Evolutionary conservation across 2,797 vertebrate species (phyloP).

Genomic region (Amblyopsis hoosieri): DNA sequence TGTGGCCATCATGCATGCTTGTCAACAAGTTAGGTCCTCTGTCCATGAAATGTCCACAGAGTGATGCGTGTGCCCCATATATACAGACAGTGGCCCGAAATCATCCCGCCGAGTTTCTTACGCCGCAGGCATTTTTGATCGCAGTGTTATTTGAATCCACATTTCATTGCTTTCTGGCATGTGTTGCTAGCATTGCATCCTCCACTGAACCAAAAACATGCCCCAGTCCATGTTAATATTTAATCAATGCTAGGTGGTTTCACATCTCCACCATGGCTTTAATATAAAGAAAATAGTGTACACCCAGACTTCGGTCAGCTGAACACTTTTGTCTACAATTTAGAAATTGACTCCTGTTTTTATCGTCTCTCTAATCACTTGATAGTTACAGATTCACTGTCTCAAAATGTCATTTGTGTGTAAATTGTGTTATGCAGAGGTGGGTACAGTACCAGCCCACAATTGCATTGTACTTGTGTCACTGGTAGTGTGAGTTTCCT

Average conservation of each 20-base stretch:
- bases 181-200: conserved; percentile 16
- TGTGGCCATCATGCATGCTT: conserved; percentile 1
- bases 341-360: too few relatives aligned
- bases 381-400: too few relatives aligned
- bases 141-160: conserved; percentile 42
- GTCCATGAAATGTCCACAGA: conserved; percentile 23
- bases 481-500: conserved; percentile 10
- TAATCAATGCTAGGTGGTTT: conserved; percentile 40
- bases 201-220: conserved; percentile 14
- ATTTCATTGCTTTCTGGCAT: background rate
- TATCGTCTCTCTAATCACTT: too few relatives aligned
- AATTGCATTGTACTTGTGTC: background rate
- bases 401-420: too few relatives aligned
- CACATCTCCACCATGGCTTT: conserved; percentile 34
- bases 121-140: conserved; percentile 27
- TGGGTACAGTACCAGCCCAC: too few relatives aligned
- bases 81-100: too few relatives aligned
- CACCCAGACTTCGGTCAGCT: too few relatives aligned
- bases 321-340: too few relatives aligned
- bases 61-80: conserved; percentile 12
- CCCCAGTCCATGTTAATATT: conserved; percentile 47
- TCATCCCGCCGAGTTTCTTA: conserved; percentile 5
- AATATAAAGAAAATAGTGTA: conserved; percentile 14
- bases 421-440: too few relatives aligned
- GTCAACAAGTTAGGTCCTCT: conserved; percentile 36